Conservation (phyloP, 2,888 invertebrate genomes). For the Hypercompe scribonia region DNA sequence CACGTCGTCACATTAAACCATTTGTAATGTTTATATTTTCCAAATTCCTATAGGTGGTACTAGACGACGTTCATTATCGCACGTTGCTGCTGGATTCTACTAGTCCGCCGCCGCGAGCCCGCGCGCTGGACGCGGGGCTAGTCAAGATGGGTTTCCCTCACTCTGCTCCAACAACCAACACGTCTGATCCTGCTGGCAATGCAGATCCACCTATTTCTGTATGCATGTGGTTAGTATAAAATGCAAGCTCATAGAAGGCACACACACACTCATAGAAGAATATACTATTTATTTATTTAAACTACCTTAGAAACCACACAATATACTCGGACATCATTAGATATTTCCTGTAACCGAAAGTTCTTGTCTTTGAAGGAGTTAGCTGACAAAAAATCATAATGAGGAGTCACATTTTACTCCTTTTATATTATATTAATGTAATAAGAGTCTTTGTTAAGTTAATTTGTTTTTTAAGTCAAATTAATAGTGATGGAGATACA, state of each 20-base stretch:
- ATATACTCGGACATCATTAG: background rate
- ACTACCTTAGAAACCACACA: no score
- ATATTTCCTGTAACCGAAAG: background rate
- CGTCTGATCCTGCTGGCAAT: slow-evolving; percentile 66
- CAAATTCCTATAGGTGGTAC: slow-evolving; percentile 84
- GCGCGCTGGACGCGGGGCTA: slow-evolving; percentile 90
- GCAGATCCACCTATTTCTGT: slow-evolving; percentile 92
- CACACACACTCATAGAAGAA: no score
- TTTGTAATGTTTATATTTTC: no score
- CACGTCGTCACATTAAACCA: no score
- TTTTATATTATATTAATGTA: no score
- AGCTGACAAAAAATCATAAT: background rate
- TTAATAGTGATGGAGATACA: no score
- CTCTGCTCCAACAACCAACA: slow-evolving; percentile 86
- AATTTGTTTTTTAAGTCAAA: no score
- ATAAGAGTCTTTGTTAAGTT: no score
- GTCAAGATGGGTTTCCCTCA: slow-evolving; percentile 99
- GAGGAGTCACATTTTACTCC: background rate
- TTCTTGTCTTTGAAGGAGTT: background rate
- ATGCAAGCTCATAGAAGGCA: background rate
- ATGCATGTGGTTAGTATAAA: slow-evolving; percentile 93
- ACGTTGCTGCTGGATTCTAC: slow-evolving; percentile 87
- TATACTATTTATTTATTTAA: background rate
- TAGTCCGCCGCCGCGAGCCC: slow-evolving; percentile 87
- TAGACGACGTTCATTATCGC: slow-evolving; percentile 92